A percentile compares a stretch with the other conserved stretches of the same genome.
Conservation (phyloP, 1,140 invertebrate species). For the Papilio glaucus region DNA sequence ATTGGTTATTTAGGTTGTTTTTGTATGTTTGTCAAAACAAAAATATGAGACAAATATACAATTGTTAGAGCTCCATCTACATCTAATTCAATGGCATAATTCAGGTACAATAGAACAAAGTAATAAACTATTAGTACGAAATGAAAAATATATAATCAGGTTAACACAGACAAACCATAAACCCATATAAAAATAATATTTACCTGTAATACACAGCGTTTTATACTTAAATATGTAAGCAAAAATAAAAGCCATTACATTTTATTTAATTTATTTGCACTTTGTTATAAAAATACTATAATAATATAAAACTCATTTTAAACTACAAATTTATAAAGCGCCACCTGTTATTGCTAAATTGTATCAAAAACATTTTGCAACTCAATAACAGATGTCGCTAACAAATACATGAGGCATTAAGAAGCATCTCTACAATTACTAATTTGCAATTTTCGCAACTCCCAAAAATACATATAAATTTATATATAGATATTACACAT, state of each 20-base stretch:
- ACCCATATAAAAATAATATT: conserved; percentile 30
- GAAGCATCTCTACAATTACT: background rate
- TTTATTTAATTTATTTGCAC: conserved; percentile 15
- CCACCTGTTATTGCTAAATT: conserved; percentile 13
- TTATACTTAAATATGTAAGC: conserved; percentile 31
- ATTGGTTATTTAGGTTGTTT: too few relatives aligned
- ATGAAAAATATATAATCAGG: background rate
- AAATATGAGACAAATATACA: background rate
- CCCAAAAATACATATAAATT: background rate
- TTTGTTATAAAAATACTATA: background rate
- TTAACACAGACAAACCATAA: conserved; percentile 28
- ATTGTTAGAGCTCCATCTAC: background rate
- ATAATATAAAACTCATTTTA: background rate
- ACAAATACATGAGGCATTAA: background rate
- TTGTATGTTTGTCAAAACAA: too few relatives aligned
- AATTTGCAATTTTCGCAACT: background rate
- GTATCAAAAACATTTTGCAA: conserved; percentile 36
- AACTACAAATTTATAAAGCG: background rate
- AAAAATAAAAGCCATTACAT: conserved; percentile 33
- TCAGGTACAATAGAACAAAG: background rate
- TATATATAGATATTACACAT: background rate
- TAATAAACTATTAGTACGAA: conserved; percentile 5
- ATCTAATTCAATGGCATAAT: too few relatives aligned
- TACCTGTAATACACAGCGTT: conserved; percentile 12
- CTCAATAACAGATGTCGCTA: conserved; percentile 24